A percentile compares a stretch with the other conserved stretches of the same genome.
These are phyloP conservation scores for Sinocyclocheilus rhinocerous DNA, from an alignment of 2,113 vertebrate genomes.

Conservation along the genomic window DNA sequence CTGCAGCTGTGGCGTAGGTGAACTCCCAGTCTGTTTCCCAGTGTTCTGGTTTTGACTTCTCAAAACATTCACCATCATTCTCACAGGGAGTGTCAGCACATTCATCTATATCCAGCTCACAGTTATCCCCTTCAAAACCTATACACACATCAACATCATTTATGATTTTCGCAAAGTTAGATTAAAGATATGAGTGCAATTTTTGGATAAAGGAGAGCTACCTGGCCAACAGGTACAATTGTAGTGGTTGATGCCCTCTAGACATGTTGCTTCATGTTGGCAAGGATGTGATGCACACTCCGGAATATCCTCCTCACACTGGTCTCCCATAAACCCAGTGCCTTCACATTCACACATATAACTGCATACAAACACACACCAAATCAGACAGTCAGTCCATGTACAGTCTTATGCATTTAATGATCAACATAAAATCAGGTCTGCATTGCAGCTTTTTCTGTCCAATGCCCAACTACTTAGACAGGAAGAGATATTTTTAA, in stretches of 20 bases:
- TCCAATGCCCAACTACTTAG: neutral
- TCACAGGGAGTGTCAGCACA: constrained; percentile 81
- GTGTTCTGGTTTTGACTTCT: constrained; percentile 81
- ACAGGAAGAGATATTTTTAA: neutral
- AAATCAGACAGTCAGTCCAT: neutral
- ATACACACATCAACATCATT: neutral
- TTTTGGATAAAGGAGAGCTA: constrained; percentile 55
- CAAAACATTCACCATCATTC: constrained; percentile 80
- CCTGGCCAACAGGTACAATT: constrained; percentile 90
- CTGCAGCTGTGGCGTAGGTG: constrained; percentile 78
- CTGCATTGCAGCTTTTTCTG: neutral
- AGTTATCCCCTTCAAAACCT: constrained; percentile 87
- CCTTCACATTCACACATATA: constrained; percentile 85
- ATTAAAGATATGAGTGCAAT: neutral
- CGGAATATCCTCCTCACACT: constrained; percentile 86
- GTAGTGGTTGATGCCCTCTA: constrained; percentile 82
- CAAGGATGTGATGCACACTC: constrained; percentile 90
- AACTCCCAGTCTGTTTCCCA: constrained; percentile 79
- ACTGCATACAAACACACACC: constrained; percentile 68
- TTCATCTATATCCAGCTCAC: constrained; percentile 86
- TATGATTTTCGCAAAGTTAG: neutral
- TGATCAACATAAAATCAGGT: neutral
- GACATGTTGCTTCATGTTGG: constrained; percentile 80
- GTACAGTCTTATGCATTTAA: neutral
- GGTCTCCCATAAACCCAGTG: constrained; percentile 84